Percentiles rank a stretch among this genome's conserved stretches.
Evolutionary conservation across 2,797 vertebrate species (phyloP).

Genomic region (Silurus aristotelis): DNA sequence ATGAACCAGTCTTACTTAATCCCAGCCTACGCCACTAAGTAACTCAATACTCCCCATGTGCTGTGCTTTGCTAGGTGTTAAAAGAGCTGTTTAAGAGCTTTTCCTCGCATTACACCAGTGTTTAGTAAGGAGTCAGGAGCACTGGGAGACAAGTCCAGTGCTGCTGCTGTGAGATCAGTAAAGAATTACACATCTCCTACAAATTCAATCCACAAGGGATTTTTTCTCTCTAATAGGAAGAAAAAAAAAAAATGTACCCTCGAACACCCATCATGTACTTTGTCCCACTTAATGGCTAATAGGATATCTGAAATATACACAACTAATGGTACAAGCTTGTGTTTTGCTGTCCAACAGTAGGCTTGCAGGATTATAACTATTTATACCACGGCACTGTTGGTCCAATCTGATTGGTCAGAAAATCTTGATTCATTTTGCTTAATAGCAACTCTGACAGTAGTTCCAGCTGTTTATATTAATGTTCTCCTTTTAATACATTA

Average conservation of each 20-base stretch:
- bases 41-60: constrained; percentile 37
- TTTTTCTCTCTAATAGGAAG: constrained; percentile 26
- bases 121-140: constrained; percentile 39
- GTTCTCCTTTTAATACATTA: not conserved
- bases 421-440: not conserved
- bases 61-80: constrained; percentile 41
- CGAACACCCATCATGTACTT: constrained; percentile 27
- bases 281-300: constrained; percentile 25
- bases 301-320: not conserved
- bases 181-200: constrained; percentile 45
- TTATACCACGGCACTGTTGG: not conserved
- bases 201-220: constrained; percentile 45
- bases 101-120: constrained; percentile 26
- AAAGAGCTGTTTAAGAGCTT: constrained; percentile 43
- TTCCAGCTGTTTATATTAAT: not conserved
- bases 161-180: constrained; percentile 31
- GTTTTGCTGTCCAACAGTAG: not conserved
- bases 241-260: constrained; percentile 20
- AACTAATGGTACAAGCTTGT: constrained; percentile 4
- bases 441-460: not conserved
- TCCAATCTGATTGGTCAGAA: not conserved
- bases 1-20: constrained; percentile 31
- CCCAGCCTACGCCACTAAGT: constrained; percentile 27
- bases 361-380: not conserved
- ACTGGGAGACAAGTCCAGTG: constrained; percentile 36